Conservation (phyloP, 2,797 vertebrate genomes). For the Chelonia mydas region DNA sequence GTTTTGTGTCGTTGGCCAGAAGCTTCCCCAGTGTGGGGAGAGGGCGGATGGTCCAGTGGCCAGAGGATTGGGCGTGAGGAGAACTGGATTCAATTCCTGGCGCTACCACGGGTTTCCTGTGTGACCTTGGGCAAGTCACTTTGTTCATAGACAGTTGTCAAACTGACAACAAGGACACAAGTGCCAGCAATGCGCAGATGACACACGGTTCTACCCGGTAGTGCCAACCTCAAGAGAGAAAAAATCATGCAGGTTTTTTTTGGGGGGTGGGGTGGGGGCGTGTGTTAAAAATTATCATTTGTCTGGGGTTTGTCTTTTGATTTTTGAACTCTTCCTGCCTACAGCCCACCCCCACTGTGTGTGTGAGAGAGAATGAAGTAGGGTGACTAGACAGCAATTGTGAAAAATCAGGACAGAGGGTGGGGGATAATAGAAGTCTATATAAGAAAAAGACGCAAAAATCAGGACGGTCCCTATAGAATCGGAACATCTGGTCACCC, state of each 20-base stretch:
- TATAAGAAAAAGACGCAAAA: no score
- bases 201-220: not conserved
- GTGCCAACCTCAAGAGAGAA: not conserved
- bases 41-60: no score
- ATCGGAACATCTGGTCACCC: no score
- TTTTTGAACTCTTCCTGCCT: not conserved
- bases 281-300: not conserved
- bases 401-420: no score
- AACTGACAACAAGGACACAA: not conserved
- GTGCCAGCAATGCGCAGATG: not conserved
- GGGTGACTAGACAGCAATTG: no score
- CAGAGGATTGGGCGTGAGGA: not conserved
- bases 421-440: no score
- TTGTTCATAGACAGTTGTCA: not conserved
- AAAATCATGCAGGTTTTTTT: not conserved
- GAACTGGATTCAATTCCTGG: not conserved
- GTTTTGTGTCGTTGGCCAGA: not conserved
- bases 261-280: fast-evolving
- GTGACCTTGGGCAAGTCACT: not conserved
- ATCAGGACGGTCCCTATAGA: no score
- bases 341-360: not conserved
- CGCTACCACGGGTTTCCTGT: not conserved
- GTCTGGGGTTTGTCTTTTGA: not conserved
- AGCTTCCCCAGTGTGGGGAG: not conserved
- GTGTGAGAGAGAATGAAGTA: no score